Evolutionary conservation across 2,113 vertebrate genomes (phyloP).

Genomic region (Epinephelus moara): DNA sequence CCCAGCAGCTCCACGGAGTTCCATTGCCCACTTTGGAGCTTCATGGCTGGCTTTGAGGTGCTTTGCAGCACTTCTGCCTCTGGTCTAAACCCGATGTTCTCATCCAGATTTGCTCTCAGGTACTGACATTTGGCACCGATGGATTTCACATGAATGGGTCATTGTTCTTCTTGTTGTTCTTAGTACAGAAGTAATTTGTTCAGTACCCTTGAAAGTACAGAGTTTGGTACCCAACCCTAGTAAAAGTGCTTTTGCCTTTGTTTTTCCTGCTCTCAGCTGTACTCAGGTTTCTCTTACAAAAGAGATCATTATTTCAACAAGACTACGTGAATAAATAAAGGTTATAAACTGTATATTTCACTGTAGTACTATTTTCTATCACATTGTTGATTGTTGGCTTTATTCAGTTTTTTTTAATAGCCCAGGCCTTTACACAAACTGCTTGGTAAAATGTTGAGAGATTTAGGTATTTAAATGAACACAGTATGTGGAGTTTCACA

Average conservation of each 20-base stretch:
- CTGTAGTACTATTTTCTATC: background rate
- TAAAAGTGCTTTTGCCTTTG: background rate
- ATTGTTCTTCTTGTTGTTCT: too few species aligned
- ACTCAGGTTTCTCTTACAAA: background rate
- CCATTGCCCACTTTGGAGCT: too few species aligned
- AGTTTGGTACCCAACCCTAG: too few species aligned
- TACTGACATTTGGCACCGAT: too few species aligned
- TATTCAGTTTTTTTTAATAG: background rate
- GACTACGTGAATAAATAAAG: background rate
- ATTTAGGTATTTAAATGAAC: slow-evolving; percentile 4
- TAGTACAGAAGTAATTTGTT: too few species aligned
- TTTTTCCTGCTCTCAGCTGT: background rate
- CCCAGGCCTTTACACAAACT: background rate
- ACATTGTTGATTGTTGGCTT: background rate
- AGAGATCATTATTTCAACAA: background rate
- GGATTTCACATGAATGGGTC: too few species aligned
- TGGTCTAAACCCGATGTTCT: too few species aligned
- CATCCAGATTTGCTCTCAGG: too few species aligned
- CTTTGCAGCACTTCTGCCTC: too few species aligned
- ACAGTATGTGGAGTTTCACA: slow-evolving; percentile 20
- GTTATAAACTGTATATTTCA: background rate
- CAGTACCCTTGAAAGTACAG: too few species aligned
- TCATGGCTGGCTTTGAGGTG: too few species aligned
- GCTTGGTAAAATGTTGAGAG: background rate
- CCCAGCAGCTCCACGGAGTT: too few species aligned